Percentiles rank a stretch among this genome's conserved stretches.
Evolutionary conservation across 2,113 vertebrate species (phyloP).

Genomic region (Corvus moneduloides): DNA sequence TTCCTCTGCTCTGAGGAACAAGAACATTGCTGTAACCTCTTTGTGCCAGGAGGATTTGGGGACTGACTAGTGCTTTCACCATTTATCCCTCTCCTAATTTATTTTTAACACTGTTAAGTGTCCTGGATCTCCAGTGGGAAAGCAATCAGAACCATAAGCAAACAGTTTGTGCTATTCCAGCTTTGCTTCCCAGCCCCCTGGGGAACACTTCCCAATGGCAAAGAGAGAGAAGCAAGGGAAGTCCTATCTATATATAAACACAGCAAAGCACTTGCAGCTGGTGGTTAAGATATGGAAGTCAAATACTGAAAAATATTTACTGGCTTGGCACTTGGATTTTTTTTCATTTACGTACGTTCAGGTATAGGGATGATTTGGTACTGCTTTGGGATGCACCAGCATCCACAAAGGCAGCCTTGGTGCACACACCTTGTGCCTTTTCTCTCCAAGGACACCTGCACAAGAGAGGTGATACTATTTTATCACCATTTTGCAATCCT

Average conservation of each 20-base stretch:
- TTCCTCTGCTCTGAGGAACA: not conserved
- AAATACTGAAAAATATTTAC: constrained; percentile 59
- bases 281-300: constrained; percentile 33
- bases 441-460: not conserved
- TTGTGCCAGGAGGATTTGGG: not conserved
- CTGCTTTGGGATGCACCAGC: not conserved
- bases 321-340: not conserved
- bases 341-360: not conserved
- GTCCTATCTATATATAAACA: constrained; percentile 59
- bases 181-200: constrained; percentile 35
- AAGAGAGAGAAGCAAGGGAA: constrained; percentile 33
- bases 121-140: constrained; percentile 30
- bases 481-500: not conserved
- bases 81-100: not conserved
- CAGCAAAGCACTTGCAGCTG: constrained; percentile 52
- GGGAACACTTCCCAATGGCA: constrained; percentile 41
- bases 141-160: constrained; percentile 33
- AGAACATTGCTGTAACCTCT: not conserved
- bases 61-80: not conserved
- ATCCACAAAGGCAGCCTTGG: not conserved
- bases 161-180: constrained; percentile 27
- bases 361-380: not conserved
- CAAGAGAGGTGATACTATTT: not conserved
- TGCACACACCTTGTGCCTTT: not conserved
- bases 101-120: constrained; percentile 33